Percentiles rank a stretch among this genome's conserved stretches.
These are phyloP conservation scores for Zeus faber DNA, from an alignment of 2,113 vertebrate genomes.

Conservation along the genomic window DNA sequence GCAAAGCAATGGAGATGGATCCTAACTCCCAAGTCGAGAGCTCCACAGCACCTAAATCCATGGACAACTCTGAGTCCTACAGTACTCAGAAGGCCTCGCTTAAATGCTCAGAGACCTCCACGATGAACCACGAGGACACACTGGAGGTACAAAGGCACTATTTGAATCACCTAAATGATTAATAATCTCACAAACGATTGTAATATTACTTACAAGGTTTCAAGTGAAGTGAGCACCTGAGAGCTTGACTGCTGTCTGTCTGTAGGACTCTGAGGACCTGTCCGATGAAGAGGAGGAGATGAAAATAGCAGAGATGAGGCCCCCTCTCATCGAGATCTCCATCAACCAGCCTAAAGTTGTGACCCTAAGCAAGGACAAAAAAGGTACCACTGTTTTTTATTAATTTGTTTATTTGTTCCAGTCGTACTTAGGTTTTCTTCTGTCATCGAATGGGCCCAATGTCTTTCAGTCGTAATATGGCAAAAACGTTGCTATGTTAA, in stretches of 20 bases:
- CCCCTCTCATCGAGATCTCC: slow-evolving; percentile 93
- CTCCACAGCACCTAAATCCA: slow-evolving; percentile 66
- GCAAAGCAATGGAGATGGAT: slow-evolving; percentile 76
- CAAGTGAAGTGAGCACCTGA: no score
- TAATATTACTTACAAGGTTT: no score
- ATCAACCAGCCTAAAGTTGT: slow-evolving; percentile 98
- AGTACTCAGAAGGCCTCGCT: slow-evolving; percentile 71
- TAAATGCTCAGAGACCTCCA: slow-evolving; percentile 76
- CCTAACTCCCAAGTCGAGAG: slow-evolving; percentile 63
- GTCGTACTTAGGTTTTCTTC: neutral
- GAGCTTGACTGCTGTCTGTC: neutral
- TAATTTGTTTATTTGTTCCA: neutral
- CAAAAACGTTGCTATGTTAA: neutral
- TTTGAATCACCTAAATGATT: neutral
- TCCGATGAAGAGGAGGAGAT: slow-evolving; percentile 96
- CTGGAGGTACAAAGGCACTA: slow-evolving; percentile 83
- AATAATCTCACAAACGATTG: no score
- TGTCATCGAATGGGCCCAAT: no score
- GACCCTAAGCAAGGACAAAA: slow-evolving; percentile 91
- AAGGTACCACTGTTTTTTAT: slow-evolving; percentile 74
- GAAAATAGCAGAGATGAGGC: slow-evolving; percentile 96
- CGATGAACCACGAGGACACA: slow-evolving; percentile 83
- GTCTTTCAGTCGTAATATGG: no score
- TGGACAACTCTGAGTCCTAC: slow-evolving; percentile 68
- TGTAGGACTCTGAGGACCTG: slow-evolving; percentile 91